Percentiles rank a stretch among this genome's conserved stretches.
Evolutionary conservation across 2,888 invertebrate species (phyloP).

Genomic region (Ophioninae sp.): DNA sequence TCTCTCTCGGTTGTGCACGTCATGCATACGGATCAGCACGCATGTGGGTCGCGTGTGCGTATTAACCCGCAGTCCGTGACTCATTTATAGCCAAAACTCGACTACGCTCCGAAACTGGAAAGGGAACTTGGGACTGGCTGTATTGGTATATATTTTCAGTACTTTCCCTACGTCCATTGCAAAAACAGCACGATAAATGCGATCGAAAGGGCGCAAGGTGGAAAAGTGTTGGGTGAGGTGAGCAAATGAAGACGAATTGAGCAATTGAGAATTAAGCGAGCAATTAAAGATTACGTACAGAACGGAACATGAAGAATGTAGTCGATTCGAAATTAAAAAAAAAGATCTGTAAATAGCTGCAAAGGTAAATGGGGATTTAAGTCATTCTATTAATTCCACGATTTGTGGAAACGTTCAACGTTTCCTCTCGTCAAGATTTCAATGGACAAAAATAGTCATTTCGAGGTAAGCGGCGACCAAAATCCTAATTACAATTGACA

Average conservation of each 20-base stretch:
- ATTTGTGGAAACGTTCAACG: too few species aligned
- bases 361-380: too few species aligned
- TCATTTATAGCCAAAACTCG: background rate
- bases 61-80: background rate
- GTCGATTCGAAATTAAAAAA: too few species aligned
- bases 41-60: background rate
- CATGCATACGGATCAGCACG: background rate
- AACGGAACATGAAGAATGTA: too few species aligned
- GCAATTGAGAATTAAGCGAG: too few species aligned
- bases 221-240: background rate
- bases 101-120: background rate
- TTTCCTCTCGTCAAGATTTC: background rate
- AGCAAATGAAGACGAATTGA: too few species aligned
- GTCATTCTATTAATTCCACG: too few species aligned
- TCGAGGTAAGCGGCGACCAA: too few species aligned
- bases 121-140: background rate
- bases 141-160: background rate
- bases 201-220: too few species aligned
- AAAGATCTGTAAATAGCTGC: too few species aligned
- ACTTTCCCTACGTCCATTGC: background rate
- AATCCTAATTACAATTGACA: constrained; percentile 33
- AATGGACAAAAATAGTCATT: background rate
- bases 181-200: background rate
- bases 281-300: too few species aligned
- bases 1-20: too few species aligned